Conservation (phyloP, 1,140 invertebrate genomes). For the Trypoxylus dichotomus region DNA sequence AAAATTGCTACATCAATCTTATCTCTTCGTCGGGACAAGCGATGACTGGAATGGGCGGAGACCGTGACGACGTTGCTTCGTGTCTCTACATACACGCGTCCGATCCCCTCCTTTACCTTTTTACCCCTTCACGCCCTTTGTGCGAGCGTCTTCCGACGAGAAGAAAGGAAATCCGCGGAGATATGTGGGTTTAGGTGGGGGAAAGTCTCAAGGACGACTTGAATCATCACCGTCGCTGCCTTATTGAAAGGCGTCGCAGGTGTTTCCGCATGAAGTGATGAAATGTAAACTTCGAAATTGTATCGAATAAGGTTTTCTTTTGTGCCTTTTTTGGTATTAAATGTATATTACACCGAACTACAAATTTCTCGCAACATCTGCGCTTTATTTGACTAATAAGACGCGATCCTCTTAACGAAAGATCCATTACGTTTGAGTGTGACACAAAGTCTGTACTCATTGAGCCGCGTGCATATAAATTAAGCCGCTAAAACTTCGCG, state of each 20-base stretch:
- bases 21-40: background rate
- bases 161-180: background rate
- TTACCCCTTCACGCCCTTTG: background rate
- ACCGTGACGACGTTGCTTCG: background rate
- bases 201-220: background rate
- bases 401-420: too few relatives aligned
- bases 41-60: background rate
- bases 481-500: too few relatives aligned
- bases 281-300: background rate
- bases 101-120: background rate
- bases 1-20: slow-evolving; percentile 39
- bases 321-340: too few relatives aligned
- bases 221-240: background rate
- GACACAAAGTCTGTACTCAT: too few relatives aligned
- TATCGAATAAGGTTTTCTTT: background rate
- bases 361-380: too few relatives aligned
- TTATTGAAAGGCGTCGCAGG: background rate
- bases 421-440: too few relatives aligned
- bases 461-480: too few relatives aligned
- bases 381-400: too few relatives aligned
- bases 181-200: background rate
- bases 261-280: background rate
- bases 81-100: background rate
- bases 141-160: background rate
- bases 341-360: too few relatives aligned